Evolutionary conservation across 2,888 invertebrate species (phyloP).

Genomic region (Leucophora obtusa): DNA sequence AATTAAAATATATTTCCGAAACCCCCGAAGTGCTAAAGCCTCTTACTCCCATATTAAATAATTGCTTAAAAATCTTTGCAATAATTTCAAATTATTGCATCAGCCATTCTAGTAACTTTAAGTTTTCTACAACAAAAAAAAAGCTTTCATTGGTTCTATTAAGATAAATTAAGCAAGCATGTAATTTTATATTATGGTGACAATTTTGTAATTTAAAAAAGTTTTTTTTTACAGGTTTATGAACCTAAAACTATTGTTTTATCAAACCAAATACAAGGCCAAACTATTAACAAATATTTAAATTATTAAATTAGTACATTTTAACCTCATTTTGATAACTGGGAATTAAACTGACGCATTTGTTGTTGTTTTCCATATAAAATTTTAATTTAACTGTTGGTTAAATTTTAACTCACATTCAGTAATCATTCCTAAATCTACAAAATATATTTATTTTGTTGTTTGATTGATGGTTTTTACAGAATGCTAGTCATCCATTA

Average conservation of each 20-base stretch:
- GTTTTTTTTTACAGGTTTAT: background rate
- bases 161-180: slow-evolving; percentile 30
- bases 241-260: background rate
- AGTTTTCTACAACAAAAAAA: slow-evolving; percentile 18
- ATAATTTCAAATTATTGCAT: slow-evolving; percentile 45
- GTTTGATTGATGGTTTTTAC: no score
- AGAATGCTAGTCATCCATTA: no score
- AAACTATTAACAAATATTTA: background rate
- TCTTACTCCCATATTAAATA: background rate
- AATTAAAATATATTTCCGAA: background rate
- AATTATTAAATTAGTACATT: background rate
- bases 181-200: background rate
- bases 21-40: background rate
- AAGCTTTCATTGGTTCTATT: slow-evolving; percentile 33
- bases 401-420: no score
- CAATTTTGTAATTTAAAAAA: background rate
- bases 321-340: no score
- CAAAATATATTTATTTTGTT: no score
- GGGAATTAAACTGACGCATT: no score
- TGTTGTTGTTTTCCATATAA: no score
- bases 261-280: background rate
- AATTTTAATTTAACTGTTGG: no score
- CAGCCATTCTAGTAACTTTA: slow-evolving; percentile 46
- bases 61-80: slow-evolving; percentile 1
- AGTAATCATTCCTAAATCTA: no score